phyloP scores from a whole-genome alignment of 2,113 vertebrate genomes.

The Barnardius zonarius region DNA sequence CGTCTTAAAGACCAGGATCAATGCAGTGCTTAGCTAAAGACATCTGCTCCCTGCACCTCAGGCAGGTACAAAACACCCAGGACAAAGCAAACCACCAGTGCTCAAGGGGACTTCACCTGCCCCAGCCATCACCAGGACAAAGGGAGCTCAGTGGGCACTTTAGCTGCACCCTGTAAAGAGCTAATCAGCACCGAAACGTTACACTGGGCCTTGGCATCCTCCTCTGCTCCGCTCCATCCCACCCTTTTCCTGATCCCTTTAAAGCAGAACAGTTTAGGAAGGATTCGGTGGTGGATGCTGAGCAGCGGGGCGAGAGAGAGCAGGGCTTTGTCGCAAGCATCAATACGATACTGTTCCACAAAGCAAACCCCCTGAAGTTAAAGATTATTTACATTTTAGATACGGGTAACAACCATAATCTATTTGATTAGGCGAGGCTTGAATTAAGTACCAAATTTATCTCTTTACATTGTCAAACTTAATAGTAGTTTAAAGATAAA shows the following conservation, averaged over 20 bases:
- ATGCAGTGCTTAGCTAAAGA: background rate
- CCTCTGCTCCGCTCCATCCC: background rate
- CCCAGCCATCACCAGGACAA: rapidly evolving
- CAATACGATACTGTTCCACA: rapidly evolving
- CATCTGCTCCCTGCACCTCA: background rate
- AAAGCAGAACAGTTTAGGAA: background rate
- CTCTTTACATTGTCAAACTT: slow-evolving; percentile 69
- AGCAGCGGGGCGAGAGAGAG: rapidly evolving
- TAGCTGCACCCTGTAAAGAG: background rate
- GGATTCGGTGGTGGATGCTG: background rate
- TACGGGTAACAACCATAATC: slow-evolving; percentile 29
- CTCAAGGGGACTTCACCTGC: background rate
- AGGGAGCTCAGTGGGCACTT: background rate
- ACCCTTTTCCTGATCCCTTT: background rate
- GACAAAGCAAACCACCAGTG: background rate
- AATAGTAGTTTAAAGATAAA: slow-evolving; percentile 70
- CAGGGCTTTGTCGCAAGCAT: background rate
- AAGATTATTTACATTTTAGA: slow-evolving; percentile 63
- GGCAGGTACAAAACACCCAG: background rate
- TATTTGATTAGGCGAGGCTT: slow-evolving; percentile 39
- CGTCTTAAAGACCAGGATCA: background rate
- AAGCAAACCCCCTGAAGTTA: background rate
- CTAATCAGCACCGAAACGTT: rapidly evolving
- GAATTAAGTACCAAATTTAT: slow-evolving; percentile 62
- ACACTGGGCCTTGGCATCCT: background rate